phyloP scores from a whole-genome alignment of 2,888 invertebrate genomes.

The Noctua comes region DNA sequence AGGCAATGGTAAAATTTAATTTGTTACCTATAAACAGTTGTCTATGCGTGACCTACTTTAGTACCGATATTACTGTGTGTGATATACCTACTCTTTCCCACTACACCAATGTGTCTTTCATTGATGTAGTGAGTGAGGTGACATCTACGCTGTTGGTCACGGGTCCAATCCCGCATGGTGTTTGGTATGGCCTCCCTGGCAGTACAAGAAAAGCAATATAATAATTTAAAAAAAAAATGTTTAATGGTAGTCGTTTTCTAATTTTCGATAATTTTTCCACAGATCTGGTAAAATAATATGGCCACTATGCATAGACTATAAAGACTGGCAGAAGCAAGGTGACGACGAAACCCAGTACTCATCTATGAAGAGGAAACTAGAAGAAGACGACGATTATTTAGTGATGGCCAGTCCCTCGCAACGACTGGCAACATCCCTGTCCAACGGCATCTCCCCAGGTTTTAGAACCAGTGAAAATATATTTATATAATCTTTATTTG shows the following conservation, averaged over 20 bases:
- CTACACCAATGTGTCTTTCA: not conserved
- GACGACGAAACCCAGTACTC: conserved; percentile 84
- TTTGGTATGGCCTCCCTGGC: not conserved
- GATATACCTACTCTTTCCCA: too few species aligned
- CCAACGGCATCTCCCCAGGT: conserved; percentile 84
- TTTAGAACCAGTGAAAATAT: conserved; percentile 84
- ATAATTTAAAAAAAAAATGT: not conserved
- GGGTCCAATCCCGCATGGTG: not conserved
- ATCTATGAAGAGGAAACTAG: conserved; percentile 81
- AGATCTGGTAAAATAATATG: conserved; percentile 89
- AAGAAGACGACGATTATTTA: conserved; percentile 87
- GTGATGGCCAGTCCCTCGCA: conserved; percentile 79
- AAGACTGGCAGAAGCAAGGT: conserved; percentile 83
- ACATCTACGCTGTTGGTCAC: not conserved
- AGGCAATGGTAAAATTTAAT: too few species aligned
- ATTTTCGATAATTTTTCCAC: conserved; percentile 52
- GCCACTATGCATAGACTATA: conserved; percentile 89
- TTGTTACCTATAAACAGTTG: not conserved
- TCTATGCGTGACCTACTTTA: not conserved
- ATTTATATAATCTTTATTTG: conserved; percentile 58
- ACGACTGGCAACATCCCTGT: conserved; percentile 78
- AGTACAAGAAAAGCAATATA: too few species aligned
- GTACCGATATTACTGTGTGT: not conserved
- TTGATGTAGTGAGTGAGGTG: not conserved
- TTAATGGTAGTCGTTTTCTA: not conserved